Conservation (phyloP, 1,140 invertebrate species). For the Asbolus verrucosus region DNA sequence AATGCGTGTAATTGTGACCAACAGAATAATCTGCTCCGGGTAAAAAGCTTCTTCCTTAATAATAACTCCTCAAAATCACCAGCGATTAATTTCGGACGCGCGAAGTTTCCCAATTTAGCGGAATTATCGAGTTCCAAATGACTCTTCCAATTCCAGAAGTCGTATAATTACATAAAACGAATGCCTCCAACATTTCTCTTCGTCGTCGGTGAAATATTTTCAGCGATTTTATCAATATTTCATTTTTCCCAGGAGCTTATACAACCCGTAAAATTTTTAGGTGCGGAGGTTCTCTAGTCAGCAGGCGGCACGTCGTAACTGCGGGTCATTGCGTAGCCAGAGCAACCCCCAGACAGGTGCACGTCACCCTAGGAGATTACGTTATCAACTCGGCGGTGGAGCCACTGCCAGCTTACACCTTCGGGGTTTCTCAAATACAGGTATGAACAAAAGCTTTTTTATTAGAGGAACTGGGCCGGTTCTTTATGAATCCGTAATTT, state of each 20-base stretch:
- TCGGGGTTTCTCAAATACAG: constrained; percentile 86
- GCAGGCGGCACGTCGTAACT: constrained; percentile 92
- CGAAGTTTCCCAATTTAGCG: no score
- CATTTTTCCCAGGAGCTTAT: not conserved
- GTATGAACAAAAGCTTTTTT: constrained; percentile 50
- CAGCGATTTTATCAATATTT: no score
- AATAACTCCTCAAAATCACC: no score
- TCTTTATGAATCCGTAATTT: not conserved
- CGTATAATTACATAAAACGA: no score
- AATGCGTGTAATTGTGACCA: no score
- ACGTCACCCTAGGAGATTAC: constrained; percentile 93
- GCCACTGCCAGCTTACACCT: constrained; percentile 89
- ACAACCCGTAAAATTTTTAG: constrained; percentile 68
- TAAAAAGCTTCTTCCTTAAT: no score
- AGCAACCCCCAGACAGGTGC: constrained; percentile 88
- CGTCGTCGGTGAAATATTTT: no score
- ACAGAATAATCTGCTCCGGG: no score
- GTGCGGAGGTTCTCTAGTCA: constrained; percentile 95
- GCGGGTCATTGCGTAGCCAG: constrained; percentile 96
- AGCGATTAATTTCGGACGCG: no score
- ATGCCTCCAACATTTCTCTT: no score
- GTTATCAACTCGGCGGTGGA: constrained; percentile 93
- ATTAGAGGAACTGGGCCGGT: not conserved
- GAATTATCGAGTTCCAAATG: no score
- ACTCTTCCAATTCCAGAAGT: no score